Conservation (phyloP, 2,113 vertebrate species). For the Elephas maximus region DNA sequence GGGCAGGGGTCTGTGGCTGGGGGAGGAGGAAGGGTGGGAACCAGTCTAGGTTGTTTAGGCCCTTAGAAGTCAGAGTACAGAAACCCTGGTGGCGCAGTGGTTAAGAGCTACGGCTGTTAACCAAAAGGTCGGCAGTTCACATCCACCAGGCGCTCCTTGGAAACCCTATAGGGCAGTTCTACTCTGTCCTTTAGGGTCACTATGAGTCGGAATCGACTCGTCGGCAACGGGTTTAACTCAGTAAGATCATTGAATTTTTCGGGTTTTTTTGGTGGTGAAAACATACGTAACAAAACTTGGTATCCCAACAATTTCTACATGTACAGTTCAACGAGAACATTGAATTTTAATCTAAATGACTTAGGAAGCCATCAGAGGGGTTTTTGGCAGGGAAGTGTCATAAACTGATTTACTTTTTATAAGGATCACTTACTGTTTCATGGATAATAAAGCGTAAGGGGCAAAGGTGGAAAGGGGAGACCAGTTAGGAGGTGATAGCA, state of each 20-base stretch:
- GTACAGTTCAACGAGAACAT: neutral
- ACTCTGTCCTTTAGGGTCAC: no score
- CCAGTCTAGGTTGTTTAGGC: neutral
- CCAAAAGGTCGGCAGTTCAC: no score
- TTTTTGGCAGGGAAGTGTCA: neutral
- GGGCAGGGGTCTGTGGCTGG: neutral
- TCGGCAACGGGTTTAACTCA: no score
- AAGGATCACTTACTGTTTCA: neutral
- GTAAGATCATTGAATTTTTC: neutral
- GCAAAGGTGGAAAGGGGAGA: neutral
- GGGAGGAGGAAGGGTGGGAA: neutral
- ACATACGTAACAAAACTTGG: no score
- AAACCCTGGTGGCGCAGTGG: no score
- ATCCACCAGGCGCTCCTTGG: no score
- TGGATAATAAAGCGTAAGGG: neutral
- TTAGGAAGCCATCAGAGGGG: neutral
- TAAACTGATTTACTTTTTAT: neutral
- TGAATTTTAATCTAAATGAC: neutral
- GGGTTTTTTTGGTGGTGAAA: no score
- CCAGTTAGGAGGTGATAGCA: neutral
- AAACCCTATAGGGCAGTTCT: no score
- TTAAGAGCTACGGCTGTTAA: no score
- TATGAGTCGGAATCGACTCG: no score
- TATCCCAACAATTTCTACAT: neutral
- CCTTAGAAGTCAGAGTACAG: neutral